Conservation (phyloP, 2,113 vertebrate genomes). For the Antigone vipio region DNA sequence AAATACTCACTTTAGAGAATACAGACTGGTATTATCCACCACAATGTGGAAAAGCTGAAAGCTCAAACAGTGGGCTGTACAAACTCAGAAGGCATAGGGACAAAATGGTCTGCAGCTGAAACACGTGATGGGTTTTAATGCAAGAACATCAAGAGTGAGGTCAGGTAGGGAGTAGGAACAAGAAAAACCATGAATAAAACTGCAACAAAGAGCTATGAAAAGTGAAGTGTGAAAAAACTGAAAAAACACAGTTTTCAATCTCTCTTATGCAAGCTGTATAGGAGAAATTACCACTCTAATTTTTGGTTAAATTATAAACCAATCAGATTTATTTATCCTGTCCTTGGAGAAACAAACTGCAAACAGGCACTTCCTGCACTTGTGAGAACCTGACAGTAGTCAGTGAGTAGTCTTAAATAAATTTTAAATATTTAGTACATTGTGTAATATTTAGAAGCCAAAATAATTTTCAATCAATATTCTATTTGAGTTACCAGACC, state of each 20-base stretch:
- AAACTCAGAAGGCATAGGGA: background rate
- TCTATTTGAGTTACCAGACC: background rate
- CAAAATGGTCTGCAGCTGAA: background rate
- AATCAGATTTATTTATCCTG: background rate
- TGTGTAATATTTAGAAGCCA: background rate
- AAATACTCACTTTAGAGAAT: background rate
- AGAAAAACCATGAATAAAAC: background rate
- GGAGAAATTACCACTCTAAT: background rate
- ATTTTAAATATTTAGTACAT: background rate
- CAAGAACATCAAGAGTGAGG: background rate
- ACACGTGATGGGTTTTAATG: background rate
- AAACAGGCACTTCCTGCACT: background rate
- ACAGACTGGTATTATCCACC: background rate
- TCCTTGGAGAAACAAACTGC: background rate
- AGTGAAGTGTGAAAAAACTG: background rate
- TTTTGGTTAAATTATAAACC: background rate
- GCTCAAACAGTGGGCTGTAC: background rate
- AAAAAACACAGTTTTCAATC: background rate
- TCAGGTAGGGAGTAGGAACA: background rate
- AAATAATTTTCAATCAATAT: background rate
- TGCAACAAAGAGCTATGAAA: background rate
- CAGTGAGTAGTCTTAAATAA: background rate
- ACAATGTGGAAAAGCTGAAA: background rate
- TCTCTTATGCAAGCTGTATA: background rate
- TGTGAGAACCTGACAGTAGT: background rate